Evolutionary conservation across 2,888 invertebrate species (phyloP).

Genomic region (Sarcophaga subvicina): DNA sequence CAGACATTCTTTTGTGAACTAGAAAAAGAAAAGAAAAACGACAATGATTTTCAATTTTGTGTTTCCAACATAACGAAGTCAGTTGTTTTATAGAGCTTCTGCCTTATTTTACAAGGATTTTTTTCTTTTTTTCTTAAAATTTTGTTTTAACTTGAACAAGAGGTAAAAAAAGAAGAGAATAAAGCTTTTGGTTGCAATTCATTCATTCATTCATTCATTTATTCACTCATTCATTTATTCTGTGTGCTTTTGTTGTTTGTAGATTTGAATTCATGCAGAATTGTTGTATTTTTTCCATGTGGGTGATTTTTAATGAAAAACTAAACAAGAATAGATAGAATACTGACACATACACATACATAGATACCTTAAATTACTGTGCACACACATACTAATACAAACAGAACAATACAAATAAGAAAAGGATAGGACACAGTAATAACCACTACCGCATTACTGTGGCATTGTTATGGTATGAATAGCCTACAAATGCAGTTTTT

Average conservation of each 20-base stretch:
- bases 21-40: background rate
- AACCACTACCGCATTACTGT: too few relatives aligned
- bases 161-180: background rate
- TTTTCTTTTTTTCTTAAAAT: conserved; percentile 7
- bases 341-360: background rate
- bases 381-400: background rate
- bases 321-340: conserved; percentile 44
- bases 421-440: too few relatives aligned
- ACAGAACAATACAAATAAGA: background rate
- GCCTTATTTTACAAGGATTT: background rate
- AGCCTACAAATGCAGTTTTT: too few relatives aligned
- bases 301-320: conserved; percentile 63
- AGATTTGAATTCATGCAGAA: conserved; percentile 47
- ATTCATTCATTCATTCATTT: conserved; percentile 30
- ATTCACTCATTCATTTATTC: conserved; percentile 35
- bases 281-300: conserved; percentile 57
- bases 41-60: conserved; percentile 55
- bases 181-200: conserved; percentile 42
- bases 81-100: conserved; percentile 13
- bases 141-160: conserved; percentile 36
- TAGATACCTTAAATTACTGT: background rate
- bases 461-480: too few relatives aligned
- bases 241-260: conserved; percentile 44
- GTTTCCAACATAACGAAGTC: conserved; percentile 33
- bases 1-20: conserved; percentile 30